phyloP scores from a whole-genome alignment of 2,797 vertebrate genomes.

The Sebastes jordani region DNA sequence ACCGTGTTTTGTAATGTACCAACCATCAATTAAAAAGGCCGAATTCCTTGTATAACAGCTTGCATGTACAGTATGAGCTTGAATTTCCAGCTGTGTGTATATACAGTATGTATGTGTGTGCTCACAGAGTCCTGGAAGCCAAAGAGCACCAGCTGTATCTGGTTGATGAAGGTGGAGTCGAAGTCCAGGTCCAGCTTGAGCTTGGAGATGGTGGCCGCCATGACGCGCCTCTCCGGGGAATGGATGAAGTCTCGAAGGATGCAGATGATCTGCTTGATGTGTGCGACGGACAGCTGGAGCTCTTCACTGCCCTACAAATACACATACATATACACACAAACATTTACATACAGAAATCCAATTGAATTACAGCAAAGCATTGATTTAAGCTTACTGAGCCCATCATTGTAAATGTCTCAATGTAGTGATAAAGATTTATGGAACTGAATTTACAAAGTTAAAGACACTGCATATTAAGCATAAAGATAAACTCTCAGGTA shows the following conservation, averaged over 20 bases:
- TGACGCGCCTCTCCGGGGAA: conserved; percentile 91
- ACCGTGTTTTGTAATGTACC: background rate
- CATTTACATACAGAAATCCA: background rate
- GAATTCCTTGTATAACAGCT: background rate
- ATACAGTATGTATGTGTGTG: background rate
- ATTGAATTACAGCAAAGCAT: background rate
- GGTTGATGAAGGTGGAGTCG: conserved; percentile 93
- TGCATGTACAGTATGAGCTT: background rate
- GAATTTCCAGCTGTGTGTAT: background rate
- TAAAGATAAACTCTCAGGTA: background rate
- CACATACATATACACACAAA: background rate
- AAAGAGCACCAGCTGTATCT: conserved; percentile 94
- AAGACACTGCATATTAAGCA: background rate
- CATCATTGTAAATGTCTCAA: background rate
- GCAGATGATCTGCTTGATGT: conserved; percentile 95
- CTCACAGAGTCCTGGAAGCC: conserved; percentile 96
- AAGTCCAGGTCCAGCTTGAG: conserved; percentile 95
- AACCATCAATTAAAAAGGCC: background rate
- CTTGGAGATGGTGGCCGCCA: conserved; percentile 94
- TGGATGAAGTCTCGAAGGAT: conserved; percentile 95
- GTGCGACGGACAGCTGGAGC: conserved; percentile 88
- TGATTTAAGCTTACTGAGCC: background rate
- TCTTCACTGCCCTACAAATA: conserved; percentile 88
- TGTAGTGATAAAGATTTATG: background rate
- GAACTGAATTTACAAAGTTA: background rate